Conservation (phyloP, 2,797 vertebrate genomes). For the Glossophaga mutica region DNA sequence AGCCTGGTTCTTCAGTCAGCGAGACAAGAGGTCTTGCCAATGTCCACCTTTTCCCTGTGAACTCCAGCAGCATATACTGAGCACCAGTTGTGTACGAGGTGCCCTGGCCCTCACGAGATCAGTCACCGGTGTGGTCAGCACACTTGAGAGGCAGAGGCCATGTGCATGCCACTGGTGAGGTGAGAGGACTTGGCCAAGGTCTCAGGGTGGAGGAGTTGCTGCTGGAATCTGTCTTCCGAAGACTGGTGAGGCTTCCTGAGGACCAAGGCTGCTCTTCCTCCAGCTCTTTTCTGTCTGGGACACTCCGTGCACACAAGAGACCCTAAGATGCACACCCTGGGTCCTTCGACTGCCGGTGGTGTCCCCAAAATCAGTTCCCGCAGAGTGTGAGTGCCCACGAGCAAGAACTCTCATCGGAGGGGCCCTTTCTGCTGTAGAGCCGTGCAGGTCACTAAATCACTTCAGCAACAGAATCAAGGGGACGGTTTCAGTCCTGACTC, state of each 20-base stretch:
- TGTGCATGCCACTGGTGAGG: neutral
- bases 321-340: neutral
- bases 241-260: neutral
- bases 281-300: fast-evolving
- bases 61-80: neutral
- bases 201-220: neutral
- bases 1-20: neutral
- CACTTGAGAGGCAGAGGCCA: neutral
- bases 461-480: neutral
- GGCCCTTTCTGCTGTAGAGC: neutral
- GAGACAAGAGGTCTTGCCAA: neutral
- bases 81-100: neutral
- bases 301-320: neutral
- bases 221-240: neutral
- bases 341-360: neutral
- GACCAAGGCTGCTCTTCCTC: neutral
- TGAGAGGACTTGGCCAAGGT: too few species aligned
- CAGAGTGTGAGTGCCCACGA: too few species aligned
- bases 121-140: neutral
- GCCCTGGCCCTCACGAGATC: too few species aligned
- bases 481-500: neutral
- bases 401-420: neutral
- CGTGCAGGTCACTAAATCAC: neutral
- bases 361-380: neutral
- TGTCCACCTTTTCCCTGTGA: neutral